Base-by-base conservation (phyloP, 2,888 invertebrate genomes). In the Lamellibrachia columna region DNA sequence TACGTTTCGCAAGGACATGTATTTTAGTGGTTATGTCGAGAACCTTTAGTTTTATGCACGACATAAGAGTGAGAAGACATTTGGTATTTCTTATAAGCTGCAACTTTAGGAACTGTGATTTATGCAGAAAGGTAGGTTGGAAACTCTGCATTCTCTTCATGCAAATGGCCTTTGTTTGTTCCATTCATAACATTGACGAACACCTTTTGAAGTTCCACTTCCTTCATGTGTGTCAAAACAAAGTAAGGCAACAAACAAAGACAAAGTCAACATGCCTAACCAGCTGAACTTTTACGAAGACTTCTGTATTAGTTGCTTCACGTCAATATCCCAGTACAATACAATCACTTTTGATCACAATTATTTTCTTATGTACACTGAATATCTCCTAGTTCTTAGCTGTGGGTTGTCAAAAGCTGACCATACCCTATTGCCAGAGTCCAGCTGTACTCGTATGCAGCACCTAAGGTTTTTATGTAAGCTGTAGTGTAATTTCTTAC, bases 331-430 rank as follows among this genome's bases (percentile, higher is more conserved):
- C 75, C 75, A 75, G 75, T 75, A 75, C 75, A 22, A 75, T 75
- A 75, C 75, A 75, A 75, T 75, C 75, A 75, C 22, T 75, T 75
- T n/a, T 22, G 22, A 75, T 75, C 75, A 75, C 75, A 75, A 75
- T 75, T 75, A 75, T 75, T 75, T 75, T 75, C 75, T 75, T 75
- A 75, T 75, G 75, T 75, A 75, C 75, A 75, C 75, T 75, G 75
- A 75, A 75, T 75, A 15, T 75, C 22, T 75, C 75, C 75, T 75
- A 75, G 75, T 75, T 75, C 22, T 75, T 75, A 75, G 75, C 75
- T 75, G 75, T 75, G 75, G 75, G 75, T 75, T 75, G 75, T n/a
- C 15, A 15, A 75, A 22, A 75, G 75, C 75, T 6, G n/a, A 15
- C 22, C 75, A 15, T 75, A 75, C 22, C 75, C 22, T 75, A 75